A percentile compares a stretch with the other conserved stretches of the same genome.
These are phyloP conservation scores for Zaprionus inermis DNA, from an alignment of 1,140 invertebrate species.

Conservation along the genomic window DNA sequence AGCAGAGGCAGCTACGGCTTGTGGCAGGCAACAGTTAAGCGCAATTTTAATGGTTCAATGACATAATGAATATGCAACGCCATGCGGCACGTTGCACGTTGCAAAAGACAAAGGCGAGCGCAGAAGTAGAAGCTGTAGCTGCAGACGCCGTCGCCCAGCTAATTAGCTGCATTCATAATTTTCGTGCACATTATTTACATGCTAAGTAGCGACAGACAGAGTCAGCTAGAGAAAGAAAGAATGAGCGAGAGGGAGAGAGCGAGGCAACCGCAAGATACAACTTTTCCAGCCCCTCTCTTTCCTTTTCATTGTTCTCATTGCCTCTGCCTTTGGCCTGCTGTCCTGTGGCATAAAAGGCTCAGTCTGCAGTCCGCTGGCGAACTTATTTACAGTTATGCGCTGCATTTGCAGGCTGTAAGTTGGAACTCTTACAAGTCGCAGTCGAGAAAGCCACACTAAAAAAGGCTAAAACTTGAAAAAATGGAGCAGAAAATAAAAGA, in stretches of 20 bases:
- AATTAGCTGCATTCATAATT: constrained; percentile 83
- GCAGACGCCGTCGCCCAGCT: constrained; percentile 41
- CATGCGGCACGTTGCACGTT: constrained; percentile 19
- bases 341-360: constrained; percentile 42
- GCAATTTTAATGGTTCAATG: constrained; percentile 80
- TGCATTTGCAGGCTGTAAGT: constrained; percentile 64
- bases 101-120: constrained; percentile 33
- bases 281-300: neutral
- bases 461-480: neutral
- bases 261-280: constrained; percentile 58
- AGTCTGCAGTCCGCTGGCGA: constrained; percentile 24
- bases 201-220: constrained; percentile 60
- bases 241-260: constrained; percentile 4
- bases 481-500: constrained; percentile 11
- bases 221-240: neutral
- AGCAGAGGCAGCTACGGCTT: neutral
- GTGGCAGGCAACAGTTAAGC: constrained; percentile 61
- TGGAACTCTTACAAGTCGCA: constrained; percentile 73
- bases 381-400: constrained; percentile 75
- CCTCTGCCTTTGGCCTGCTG: constrained; percentile 18
- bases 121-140: constrained; percentile 13
- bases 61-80: constrained; percentile 78
- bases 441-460: constrained; percentile 42
- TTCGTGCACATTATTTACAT: constrained; percentile 80
- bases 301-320: constrained; percentile 14